Conservation (phyloP, 1,140 invertebrate genomes). For the Mactra quadrangularis region DNA sequence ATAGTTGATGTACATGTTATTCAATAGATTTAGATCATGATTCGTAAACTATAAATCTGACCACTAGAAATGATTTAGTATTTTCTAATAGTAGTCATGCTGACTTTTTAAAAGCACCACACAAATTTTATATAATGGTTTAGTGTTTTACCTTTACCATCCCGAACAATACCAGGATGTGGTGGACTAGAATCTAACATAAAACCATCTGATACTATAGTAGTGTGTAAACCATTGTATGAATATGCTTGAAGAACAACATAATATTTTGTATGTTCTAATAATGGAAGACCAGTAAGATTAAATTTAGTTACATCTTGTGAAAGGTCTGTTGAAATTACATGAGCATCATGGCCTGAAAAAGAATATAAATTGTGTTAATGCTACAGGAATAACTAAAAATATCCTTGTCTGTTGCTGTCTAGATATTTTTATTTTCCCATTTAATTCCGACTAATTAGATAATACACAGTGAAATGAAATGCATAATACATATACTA, state of each 20-base stretch:
- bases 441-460: not conserved
- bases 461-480: too few relatives aligned
- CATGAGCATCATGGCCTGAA: not conserved
- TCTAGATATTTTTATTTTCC: not conserved
- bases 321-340: not conserved
- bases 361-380: not conserved
- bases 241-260: conserved; percentile 9
- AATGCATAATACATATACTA: too few relatives aligned
- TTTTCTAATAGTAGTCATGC: not conserved
- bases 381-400: too few relatives aligned
- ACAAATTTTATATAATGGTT: too few relatives aligned
- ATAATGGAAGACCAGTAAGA: not conserved
- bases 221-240: not conserved
- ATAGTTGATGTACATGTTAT: not conserved
- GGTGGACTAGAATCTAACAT: not conserved
- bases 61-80: not conserved
- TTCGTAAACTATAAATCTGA: not conserved
- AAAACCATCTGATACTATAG: conserved; percentile 10
- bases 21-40: not conserved
- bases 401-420: too few relatives aligned
- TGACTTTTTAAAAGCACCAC: not conserved
- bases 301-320: not conserved
- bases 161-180: not conserved
- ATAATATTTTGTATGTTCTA: conserved; percentile 27
- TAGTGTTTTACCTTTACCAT: not conserved